These are phyloP conservation scores for Ctena decussata DNA, from an alignment of 2,888 invertebrate genomes.

Conservation along the genomic window DNA sequence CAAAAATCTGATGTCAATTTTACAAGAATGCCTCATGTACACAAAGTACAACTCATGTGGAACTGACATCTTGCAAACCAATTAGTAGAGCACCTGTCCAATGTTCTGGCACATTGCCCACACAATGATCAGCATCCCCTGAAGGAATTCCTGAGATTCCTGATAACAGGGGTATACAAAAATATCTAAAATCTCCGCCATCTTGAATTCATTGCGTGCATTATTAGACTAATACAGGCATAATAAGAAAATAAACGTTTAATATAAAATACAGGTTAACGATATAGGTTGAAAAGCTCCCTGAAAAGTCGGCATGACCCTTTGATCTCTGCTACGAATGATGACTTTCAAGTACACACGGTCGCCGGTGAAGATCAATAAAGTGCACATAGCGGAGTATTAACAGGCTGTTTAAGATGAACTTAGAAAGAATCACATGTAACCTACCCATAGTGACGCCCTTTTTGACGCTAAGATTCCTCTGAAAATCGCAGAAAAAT, in stretches of 20 bases:
- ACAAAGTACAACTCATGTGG: no score
- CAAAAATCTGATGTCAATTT: no score
- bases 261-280: no score
- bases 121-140: background rate
- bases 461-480: background rate
- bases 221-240: no score
- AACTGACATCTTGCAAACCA: background rate
- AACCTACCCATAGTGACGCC: background rate
- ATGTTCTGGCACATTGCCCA: background rate
- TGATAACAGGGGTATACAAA: background rate
- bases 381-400: background rate
- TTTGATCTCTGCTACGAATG: background rate
- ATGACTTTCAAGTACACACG: background rate
- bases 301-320: background rate
- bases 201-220: constrained; percentile 62
- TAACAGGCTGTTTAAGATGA: background rate
- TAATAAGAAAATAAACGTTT: no score
- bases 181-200: constrained; percentile 35
- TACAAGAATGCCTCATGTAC: no score
- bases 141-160: constrained; percentile 48
- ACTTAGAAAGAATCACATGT: background rate
- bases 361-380: background rate
- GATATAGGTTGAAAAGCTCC: no score
- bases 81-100: constrained; percentile 3
- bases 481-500: background rate